Base-by-base conservation (phyloP, 2,888 invertebrate genomes). In the Pyralis farinalis region DNA sequence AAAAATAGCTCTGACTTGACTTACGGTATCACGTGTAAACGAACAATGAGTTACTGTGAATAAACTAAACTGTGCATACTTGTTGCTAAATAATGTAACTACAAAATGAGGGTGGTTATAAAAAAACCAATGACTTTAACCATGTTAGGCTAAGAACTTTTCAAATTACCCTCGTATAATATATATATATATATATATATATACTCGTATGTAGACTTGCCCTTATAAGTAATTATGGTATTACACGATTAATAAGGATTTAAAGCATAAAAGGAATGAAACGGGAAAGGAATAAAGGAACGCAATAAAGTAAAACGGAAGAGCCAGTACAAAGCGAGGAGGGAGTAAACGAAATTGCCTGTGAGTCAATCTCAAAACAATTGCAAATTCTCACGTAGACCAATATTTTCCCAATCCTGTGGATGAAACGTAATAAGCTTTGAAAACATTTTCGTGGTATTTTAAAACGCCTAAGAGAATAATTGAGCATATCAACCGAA, bases 401-500 rank as follows among this genome's bases (percentile, higher is more conserved):
- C 34, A 34, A 59, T 50, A 56, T 65, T 60, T 61, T 55, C 54
- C 25, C 5, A 25, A 25, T 25, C 25, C 7, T 2, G 25, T 7
- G 7, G 25, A n/a, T n/a, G 25, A 7, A 25, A 7, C 25, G 25
- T 2, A n/a, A 25, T 48, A 51, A 55, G 51, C 54, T 60, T 55
- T 59, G 51, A 58, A 60, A 60, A 58, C 60, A 51, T 59, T 71
- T 66, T 55, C 47, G 58, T 55, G 57, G 57, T 46, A 52, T 49
- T 65, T 63, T 60, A 59, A 63, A 63, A 55, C 53, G 57, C 63
- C 60, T 63, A 55, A 55, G 61, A 62, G 66, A 65, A 67, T 71
- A 73, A 71, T 69, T 68, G 67, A 55, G 60, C 64, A 64, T 67
- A 70, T 70, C 65, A 69, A 60, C 59, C 51, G 63, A 55, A 66